Evolutionary conservation across 2,888 invertebrate species (phyloP), one percentile per base, ranked within the genome.

Genomic region (Strigamia crassipes): DNA sequence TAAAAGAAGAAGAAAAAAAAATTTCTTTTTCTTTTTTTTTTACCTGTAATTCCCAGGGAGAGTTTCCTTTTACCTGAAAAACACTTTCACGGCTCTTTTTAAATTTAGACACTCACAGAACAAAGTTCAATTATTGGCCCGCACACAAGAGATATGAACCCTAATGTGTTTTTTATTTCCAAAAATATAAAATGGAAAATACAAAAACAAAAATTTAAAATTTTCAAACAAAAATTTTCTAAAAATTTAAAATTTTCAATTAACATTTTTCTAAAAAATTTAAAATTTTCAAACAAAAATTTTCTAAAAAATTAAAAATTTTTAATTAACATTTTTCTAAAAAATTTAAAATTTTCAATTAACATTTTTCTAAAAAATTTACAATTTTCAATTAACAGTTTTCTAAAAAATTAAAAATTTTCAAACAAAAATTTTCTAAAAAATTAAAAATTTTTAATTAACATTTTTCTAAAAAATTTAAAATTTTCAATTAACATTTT

Each of bases 61-160:
- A 31, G 27, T 27, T 27, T 73, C 31, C 23, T 73, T 73, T 73
- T 73, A 73, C 73, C 27, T 73, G 61, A 73, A 73, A 73, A 73
- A 23, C 73, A 73, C 73, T 73, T 27, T 66, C 61, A 23, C 46
- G 46, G 46, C n/a, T 66, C 12, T 66, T 66, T 66, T 66, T 66
- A 21, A 66, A 66, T 66, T 13, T 15, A 56, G 21, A 56, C 13
- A n/a, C 18, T 56, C 73, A 31, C 31, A 73, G 13, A 27, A n/a
- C 10, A 13, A 31, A 31, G 10, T 73, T 73, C 61, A 27, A 73
- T 73, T 31, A 73, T 18, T 18, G 15, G 31, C 27, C 21, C 4
- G 61, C 61, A 21, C 61, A 21, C 61, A 2, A 21, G 61, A 27
- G 73, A 73, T 4, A 27, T 31, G 31, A 73, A 73, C 73, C 21